Percentiles rank a stretch among this genome's conserved stretches.
These are phyloP conservation scores for Phylloscopus whistleri DNA, from an alignment of 2,113 vertebrate species.

Conservation along the genomic window DNA sequence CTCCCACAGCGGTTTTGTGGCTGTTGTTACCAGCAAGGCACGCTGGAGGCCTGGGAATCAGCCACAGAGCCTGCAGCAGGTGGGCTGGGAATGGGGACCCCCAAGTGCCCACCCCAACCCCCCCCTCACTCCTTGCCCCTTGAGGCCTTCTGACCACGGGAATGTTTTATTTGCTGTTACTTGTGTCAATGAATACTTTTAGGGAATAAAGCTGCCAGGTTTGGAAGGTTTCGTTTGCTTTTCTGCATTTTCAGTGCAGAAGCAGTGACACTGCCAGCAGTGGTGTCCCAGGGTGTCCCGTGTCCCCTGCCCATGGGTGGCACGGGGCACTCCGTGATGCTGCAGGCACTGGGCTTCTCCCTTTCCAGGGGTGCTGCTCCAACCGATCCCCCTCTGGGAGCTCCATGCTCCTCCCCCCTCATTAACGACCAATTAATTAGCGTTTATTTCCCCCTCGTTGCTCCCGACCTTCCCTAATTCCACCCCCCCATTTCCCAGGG, in stretches of 20 bases:
- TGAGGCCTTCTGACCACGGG: background rate
- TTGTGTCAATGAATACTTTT: background rate
- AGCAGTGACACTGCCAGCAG: background rate
- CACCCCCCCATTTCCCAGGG: background rate
- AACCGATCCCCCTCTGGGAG: background rate
- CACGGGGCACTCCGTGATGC: rapidly evolving
- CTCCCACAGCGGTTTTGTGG: rapidly evolving
- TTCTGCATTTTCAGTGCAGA: background rate
- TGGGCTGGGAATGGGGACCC: background rate
- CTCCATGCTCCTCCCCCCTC: background rate
- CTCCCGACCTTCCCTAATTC: background rate
- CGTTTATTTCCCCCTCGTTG: background rate
- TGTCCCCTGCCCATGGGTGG: background rate
- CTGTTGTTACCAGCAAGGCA: background rate
- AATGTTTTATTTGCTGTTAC: background rate
- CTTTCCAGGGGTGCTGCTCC: background rate
- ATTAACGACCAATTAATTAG: background rate
- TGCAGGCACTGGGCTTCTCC: background rate
- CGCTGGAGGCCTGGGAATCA: rapidly evolving
- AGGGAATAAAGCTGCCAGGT: background rate
- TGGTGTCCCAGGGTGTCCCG: rapidly evolving
- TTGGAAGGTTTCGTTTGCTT: background rate
- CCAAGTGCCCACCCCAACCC: background rate
- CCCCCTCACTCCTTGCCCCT: background rate
- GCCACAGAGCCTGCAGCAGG: background rate